A percentile compares a stretch with the other conserved stretches of the same genome.
Conservation (phyloP, 2,797 vertebrate species). For the Brotogeris chrysoptera region DNA sequence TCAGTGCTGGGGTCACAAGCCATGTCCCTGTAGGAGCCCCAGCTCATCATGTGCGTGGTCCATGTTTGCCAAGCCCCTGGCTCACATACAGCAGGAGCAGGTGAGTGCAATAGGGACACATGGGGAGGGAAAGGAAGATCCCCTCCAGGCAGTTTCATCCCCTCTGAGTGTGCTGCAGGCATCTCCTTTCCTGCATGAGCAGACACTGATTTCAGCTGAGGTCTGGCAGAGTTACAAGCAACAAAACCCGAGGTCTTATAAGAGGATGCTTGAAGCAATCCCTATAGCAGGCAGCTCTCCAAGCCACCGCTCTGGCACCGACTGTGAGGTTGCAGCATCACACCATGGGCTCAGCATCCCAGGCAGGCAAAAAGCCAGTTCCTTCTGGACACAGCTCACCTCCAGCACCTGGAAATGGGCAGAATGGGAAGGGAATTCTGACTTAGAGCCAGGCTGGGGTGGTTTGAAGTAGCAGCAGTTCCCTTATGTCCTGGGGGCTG, state of each 20-base stretch:
- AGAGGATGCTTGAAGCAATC: neutral
- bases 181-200: neutral
- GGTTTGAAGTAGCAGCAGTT: neutral
- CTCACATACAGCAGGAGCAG: neutral
- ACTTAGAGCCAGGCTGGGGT: neutral
- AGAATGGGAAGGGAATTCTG: neutral
- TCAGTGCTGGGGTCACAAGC: neutral
- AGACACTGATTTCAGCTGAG: neutral
- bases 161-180: neutral
- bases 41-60: neutral
- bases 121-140: neutral
- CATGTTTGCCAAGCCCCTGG: neutral
- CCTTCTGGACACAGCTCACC: too few relatives aligned
- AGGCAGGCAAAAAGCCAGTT: neutral
- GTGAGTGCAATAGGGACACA: neutral
- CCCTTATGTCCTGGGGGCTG: neutral
- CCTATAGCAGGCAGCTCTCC: neutral
- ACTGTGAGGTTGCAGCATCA: neutral
- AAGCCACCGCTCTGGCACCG: neutral
- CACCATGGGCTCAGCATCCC: neutral
- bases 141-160: neutral
- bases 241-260: fast-evolving
- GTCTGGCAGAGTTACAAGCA: neutral
- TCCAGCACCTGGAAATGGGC: neutral
- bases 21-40: neutral